These are phyloP conservation scores for Drosophila setifemur DNA, from an alignment of 1,140 invertebrate genomes.

Conservation along the genomic window DNA sequence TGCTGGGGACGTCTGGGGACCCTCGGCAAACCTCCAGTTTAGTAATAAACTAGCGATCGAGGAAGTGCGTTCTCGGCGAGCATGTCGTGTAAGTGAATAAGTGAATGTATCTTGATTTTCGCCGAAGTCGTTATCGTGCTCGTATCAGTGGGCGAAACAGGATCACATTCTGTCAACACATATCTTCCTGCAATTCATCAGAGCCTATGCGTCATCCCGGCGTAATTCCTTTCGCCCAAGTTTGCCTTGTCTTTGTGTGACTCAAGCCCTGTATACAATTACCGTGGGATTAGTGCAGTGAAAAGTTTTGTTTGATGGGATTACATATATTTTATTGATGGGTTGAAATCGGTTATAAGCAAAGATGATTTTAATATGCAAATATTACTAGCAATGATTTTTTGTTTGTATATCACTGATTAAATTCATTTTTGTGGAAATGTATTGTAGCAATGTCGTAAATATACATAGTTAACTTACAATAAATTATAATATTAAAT, in stretches of 20 bases:
- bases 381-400: no score
- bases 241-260: slow-evolving; percentile 5
- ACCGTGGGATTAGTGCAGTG: not conserved
- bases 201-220: slow-evolving; percentile 11
- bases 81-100: slow-evolving; percentile 38
- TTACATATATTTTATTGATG: no score
- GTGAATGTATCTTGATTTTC: slow-evolving; percentile 12
- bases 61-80: slow-evolving; percentile 10
- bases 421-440: no score
- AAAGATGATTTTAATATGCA: no score
- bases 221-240: slow-evolving; percentile 4
- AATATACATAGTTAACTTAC: no score
- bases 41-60: slow-evolving; percentile 10
- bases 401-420: no score
- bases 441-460: no score
- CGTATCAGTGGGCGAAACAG: slow-evolving; percentile 11
- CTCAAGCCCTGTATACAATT: not conserved
- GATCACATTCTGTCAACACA: slow-evolving; percentile 25
- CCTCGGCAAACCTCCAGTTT: slow-evolving; percentile 8
- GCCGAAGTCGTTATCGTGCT: slow-evolving; percentile 2
- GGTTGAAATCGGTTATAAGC: no score
- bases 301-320: no score
- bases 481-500: no score
- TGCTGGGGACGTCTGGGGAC: not conserved
- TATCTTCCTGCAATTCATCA: slow-evolving; percentile 22